A percentile compares a stretch with the other conserved stretches of the same genome.
These are phyloP conservation scores for Beris morrisii DNA, from an alignment of 2,888 invertebrate genomes.

Conservation along the genomic window DNA sequence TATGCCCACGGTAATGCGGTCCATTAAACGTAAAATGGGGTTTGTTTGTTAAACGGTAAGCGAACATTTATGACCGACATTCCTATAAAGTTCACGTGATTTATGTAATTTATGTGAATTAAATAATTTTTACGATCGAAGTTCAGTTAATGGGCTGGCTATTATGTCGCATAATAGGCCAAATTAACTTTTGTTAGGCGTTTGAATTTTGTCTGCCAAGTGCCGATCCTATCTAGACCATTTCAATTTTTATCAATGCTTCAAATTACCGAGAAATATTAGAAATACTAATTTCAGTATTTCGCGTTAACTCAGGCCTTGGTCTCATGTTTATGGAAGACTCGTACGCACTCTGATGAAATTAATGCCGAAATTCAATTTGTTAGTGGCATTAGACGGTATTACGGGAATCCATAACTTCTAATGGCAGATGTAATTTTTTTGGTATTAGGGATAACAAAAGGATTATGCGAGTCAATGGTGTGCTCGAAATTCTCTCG, in stretches of 20 bases:
- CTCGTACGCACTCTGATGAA: background rate
- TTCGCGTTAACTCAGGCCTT: too few relatives aligned
- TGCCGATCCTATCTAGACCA: too few relatives aligned
- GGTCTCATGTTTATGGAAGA: too few relatives aligned
- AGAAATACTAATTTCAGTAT: too few relatives aligned
- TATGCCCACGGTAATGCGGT: constrained; percentile 22
- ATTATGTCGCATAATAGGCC: too few relatives aligned
- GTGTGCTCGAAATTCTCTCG: constrained; percentile 11
- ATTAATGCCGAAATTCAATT: constrained; percentile 14
- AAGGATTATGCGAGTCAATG: constrained; percentile 19
- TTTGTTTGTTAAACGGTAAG: constrained; percentile 5
- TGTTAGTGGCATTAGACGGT: constrained; percentile 11
- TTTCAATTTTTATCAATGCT: too few relatives aligned
- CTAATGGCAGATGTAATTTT: constrained; percentile 5
- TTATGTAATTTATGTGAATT: constrained; percentile 9
- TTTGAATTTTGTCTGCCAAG: too few relatives aligned
- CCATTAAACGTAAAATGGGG: constrained; percentile 24
- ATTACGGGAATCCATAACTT: constrained; percentile 8
- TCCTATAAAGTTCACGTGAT: constrained; percentile 7
- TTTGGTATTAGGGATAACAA: constrained; percentile 10
- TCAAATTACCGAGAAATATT: too few relatives aligned
- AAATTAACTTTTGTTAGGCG: too few relatives aligned
- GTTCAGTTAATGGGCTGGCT: background rate
- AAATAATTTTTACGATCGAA: background rate
- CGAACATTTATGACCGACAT: constrained; percentile 9